These are phyloP conservation scores for Melolontha melolontha DNA, from an alignment of 2,888 invertebrate species.

Conservation along the genomic window DNA sequence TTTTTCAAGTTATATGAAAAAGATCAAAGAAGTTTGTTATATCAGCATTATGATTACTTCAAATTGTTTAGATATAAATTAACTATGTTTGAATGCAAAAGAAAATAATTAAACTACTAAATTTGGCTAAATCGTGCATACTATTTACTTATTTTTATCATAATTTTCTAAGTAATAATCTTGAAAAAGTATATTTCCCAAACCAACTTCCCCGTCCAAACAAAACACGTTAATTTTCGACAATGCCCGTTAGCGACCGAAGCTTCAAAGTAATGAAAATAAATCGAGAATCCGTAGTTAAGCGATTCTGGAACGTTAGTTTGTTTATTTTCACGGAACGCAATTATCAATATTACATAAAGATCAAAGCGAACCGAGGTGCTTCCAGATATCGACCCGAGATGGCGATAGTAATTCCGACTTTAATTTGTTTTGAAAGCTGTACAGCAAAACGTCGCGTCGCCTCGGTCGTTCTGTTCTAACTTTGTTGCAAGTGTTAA, in stretches of 20 bases:
- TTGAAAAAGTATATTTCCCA: background rate
- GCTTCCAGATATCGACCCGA: slow-evolving; percentile 18
- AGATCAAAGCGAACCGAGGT: slow-evolving; percentile 29
- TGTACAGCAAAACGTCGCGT: no score
- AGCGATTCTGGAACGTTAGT: slow-evolving; percentile 27
- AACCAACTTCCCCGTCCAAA: slow-evolving; percentile 18
- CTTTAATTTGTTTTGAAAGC: slow-evolving; percentile 6
- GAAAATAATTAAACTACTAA: no score
- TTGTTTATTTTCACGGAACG: slow-evolving; percentile 35
- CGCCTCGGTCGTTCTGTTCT: no score
- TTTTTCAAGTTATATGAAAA: no score
- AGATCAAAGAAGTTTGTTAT: no score
- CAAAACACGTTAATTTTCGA: slow-evolving; percentile 34
- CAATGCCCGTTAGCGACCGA: slow-evolving; percentile 33
- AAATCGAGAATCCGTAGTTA: slow-evolving; percentile 35
- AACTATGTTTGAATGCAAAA: no score
- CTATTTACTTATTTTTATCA: no score
- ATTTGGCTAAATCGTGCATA: no score
- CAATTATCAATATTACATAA: slow-evolving; percentile 37
- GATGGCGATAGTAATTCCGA: slow-evolving; percentile 27
- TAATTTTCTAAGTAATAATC: slow-evolving; percentile 13
- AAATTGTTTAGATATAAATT: no score
- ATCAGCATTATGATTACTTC: no score
- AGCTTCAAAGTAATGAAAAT: slow-evolving; percentile 38
- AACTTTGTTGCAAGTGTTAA: no score